Conservation (phyloP, 2,113 vertebrate species). For the Microtus richardsoni region DNA sequence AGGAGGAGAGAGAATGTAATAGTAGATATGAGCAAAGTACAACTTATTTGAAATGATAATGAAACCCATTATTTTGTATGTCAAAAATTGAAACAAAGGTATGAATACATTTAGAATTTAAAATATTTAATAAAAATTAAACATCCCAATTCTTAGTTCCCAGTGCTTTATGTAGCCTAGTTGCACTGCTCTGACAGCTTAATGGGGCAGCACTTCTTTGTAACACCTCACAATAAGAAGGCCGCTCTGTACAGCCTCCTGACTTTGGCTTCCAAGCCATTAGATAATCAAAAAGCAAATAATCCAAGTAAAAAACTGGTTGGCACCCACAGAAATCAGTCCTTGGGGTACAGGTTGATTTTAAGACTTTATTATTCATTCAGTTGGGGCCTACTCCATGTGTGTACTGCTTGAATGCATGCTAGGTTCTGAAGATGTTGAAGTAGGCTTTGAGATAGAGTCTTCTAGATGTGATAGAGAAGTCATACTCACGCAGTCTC, state of each 20-base stretch:
- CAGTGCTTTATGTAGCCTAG: background rate
- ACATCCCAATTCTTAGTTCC: conserved; percentile 4
- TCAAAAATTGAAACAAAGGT: background rate
- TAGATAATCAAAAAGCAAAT: conserved; percentile 62
- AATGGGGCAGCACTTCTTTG: background rate
- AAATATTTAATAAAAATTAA: background rate
- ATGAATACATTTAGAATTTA: conserved; percentile 23
- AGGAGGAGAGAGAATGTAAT: background rate
- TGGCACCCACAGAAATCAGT: background rate
- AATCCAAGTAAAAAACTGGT: conserved; percentile 10
- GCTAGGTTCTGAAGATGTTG: background rate
- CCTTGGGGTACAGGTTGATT: background rate
- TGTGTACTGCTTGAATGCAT: background rate
- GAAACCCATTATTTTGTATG: background rate
- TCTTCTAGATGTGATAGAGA: background rate
- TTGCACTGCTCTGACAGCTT: conserved; percentile 14
- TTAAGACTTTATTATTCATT: conserved; percentile 13
- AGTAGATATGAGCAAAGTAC: background rate
- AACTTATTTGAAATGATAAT: background rate
- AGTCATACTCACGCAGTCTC: background rate
- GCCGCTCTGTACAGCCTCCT: background rate
- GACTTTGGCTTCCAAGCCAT: conserved; percentile 4
- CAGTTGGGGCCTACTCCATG: background rate
- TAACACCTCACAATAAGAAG: background rate
- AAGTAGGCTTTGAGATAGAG: no score